phyloP scores from a whole-genome alignment of 2,797 vertebrate genomes.

The Ctenochaetus hawaiiensis region DNA sequence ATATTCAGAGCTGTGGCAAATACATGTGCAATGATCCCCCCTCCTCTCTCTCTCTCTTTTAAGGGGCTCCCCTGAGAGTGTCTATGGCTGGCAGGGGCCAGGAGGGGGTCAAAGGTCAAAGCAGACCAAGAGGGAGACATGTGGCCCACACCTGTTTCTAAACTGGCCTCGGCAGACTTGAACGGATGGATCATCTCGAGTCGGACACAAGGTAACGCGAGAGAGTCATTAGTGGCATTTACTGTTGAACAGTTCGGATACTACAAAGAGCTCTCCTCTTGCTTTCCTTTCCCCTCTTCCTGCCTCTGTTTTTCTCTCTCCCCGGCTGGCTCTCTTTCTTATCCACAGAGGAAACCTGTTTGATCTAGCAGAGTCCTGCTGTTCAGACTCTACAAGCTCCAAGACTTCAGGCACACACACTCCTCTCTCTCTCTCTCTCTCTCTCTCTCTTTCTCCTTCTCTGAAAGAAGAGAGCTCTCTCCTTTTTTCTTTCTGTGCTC shows the following conservation, averaged over 20 bases:
- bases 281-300: constrained; percentile 45
- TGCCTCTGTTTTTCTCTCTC: constrained; percentile 47
- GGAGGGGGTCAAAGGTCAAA: constrained; percentile 54
- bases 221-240: constrained; percentile 34
- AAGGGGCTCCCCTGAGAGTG: constrained; percentile 24
- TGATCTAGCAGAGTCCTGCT: constrained; percentile 78
- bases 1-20: constrained; percentile 6
- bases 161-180: constrained; percentile 7
- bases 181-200: constrained; percentile 19
- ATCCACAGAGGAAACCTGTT: constrained; percentile 78
- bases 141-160: constrained; percentile 69
- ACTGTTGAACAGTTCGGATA: constrained; percentile 43
- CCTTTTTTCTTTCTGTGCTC: constrained; percentile 12
- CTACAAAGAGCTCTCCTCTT: constrained; percentile 50
- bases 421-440: constrained; percentile 36
- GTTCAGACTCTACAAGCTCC: constrained; percentile 64
- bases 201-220: constrained; percentile 31
- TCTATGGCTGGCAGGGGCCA: constrained; percentile 18
- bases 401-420: constrained; percentile 55
- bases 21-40: constrained; percentile 4
- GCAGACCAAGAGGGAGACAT: constrained; percentile 50
- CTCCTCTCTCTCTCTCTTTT: neutral
- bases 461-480: constrained; percentile 35
- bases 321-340: constrained; percentile 54
- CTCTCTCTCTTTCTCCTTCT: constrained; percentile 22